These are phyloP conservation scores for Athalia rosae DNA, from an alignment of 2,888 invertebrate species.

Conservation along the genomic window DNA sequence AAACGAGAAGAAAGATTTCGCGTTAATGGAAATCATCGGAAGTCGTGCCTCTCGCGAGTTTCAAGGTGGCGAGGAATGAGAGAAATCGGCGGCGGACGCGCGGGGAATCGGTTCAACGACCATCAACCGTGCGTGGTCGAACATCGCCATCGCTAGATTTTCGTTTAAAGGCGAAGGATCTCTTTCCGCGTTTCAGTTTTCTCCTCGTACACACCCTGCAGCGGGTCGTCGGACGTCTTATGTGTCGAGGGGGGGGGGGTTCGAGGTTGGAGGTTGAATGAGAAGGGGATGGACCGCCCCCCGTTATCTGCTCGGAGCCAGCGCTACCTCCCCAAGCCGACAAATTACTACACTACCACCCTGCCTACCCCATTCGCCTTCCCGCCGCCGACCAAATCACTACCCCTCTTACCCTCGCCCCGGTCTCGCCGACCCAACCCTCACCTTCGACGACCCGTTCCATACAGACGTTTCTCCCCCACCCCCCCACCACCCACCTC, in stretches of 20 bases:
- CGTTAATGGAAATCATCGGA: too few species aligned
- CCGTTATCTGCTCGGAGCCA: slow-evolving; percentile 70
- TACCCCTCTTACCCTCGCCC: slow-evolving; percentile 36
- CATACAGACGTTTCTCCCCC: slow-evolving; percentile 1
- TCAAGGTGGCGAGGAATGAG: neutral
- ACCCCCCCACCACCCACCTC: too few species aligned
- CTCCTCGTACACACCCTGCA: slow-evolving; percentile 1
- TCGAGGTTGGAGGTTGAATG: slow-evolving; percentile 58
- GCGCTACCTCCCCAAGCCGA: slow-evolving; percentile 69
- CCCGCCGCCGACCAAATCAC: slow-evolving; percentile 61
- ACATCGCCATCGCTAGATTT: slow-evolving; percentile 18
- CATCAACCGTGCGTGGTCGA: slow-evolving; percentile 18
- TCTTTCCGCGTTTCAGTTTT: slow-evolving; percentile 38
- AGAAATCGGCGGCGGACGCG: neutral
- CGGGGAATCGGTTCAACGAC: neutral
- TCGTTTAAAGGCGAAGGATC: slow-evolving; percentile 39
- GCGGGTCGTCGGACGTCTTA: slow-evolving; percentile 42
- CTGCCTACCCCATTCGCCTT: slow-evolving; percentile 46
- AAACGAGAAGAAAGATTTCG: neutral
- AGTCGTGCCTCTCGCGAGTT: neutral
- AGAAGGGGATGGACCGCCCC: slow-evolving; percentile 71
- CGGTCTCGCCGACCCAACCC: slow-evolving; percentile 2
- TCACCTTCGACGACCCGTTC: neutral
- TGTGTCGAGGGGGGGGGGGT: slow-evolving; percentile 36
- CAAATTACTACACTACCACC: slow-evolving; percentile 71